Percentiles rank a stretch among this genome's conserved stretches.
These are phyloP conservation scores for Lathronympha strigana DNA, from an alignment of 2,888 invertebrate genomes.

Conservation along the genomic window DNA sequence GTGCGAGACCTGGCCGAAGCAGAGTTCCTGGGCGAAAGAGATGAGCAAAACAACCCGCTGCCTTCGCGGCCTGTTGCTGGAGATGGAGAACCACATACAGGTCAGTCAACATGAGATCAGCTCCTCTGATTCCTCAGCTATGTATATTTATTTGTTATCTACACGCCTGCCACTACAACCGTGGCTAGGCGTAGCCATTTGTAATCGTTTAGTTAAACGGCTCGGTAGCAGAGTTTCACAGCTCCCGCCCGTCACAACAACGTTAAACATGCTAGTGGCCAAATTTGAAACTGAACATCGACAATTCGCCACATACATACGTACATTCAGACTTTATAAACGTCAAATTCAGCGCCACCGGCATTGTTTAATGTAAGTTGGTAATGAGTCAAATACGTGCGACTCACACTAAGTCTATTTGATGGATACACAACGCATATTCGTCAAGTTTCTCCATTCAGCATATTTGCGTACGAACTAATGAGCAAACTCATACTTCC, in stretches of 20 bases:
- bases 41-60: conserved; percentile 92
- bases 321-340: not conserved
- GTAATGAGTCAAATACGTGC: conserved; percentile 20
- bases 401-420: conserved; percentile 21
- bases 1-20: conserved; percentile 95
- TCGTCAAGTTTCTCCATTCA: conserved; percentile 43
- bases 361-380: not conserved
- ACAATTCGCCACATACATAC: not conserved
- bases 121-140: too few relatives aligned
- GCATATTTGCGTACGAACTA: conserved; percentile 50
- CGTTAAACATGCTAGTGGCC: not conserved
- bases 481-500: conserved; percentile 49
- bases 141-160: too few relatives aligned
- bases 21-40: conserved; percentile 93
- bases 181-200: too few relatives aligned
- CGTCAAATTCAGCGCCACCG: not conserved
- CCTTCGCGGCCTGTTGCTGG: conserved; percentile 87
- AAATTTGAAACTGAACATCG: not conserved
- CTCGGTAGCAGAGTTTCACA: too few relatives aligned
- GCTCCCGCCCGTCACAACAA: not conserved
- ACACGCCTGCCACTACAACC: too few relatives aligned
- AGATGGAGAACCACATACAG: conserved; percentile 65
- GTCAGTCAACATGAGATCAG: conserved; percentile 49
- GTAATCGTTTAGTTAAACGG: too few relatives aligned
- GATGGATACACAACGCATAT: conserved; percentile 42